Conservation (phyloP, 2,113 vertebrate species). For the Acrocephalus kingi region DNA sequence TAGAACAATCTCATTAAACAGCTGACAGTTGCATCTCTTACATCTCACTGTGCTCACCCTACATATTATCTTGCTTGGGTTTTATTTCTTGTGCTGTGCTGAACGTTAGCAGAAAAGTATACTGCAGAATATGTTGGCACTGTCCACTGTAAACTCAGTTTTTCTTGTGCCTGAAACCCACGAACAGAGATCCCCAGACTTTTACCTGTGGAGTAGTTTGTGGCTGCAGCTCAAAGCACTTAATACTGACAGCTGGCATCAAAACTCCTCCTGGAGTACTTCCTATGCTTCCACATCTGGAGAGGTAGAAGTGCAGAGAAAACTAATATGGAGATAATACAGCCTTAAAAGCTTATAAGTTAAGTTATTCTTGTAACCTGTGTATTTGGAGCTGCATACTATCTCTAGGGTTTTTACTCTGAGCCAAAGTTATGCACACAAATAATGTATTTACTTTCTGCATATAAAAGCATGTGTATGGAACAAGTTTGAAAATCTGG, state of each 20-base stretch:
- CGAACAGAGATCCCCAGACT: background rate
- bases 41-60: background rate
- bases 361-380: background rate
- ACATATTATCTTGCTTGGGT: background rate
- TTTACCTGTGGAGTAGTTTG: background rate
- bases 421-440: background rate
- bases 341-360: background rate
- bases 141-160: background rate
- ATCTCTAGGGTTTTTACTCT: background rate
- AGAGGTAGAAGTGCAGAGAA: background rate
- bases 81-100: background rate
- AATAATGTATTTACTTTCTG: constrained; percentile 13
- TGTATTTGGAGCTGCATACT: background rate
- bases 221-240: background rate
- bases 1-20: background rate
- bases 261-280: background rate
- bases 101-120: background rate
- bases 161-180: background rate
- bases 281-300: background rate
- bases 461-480: background rate
- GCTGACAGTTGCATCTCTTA: background rate
- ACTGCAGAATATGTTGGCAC: background rate
- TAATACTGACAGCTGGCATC: background rate
- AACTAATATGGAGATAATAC: background rate
- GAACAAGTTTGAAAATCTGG: background rate